These are phyloP conservation scores for Drosophila pseudoobscura DNA, from an alignment of 1,140 invertebrate species.

Conservation along the genomic window DNA sequence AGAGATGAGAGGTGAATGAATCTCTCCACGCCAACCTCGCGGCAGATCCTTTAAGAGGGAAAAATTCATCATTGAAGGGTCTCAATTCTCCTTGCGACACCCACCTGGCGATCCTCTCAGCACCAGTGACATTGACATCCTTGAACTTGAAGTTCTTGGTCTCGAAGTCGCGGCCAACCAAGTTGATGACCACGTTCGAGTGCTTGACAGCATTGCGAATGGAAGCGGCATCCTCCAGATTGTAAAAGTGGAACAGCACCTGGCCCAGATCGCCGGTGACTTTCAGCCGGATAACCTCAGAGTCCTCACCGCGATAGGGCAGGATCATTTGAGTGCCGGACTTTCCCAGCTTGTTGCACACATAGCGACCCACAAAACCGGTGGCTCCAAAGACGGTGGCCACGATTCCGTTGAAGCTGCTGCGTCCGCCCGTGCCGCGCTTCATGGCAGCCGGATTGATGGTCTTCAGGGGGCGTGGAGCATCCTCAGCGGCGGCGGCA, in stretches of 20 bases:
- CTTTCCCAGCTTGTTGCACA: slow-evolving; percentile 95
- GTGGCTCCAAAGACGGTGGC: slow-evolving; percentile 97
- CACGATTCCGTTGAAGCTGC: slow-evolving; percentile 97
- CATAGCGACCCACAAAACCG: slow-evolving; percentile 93
- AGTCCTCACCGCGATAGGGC: slow-evolving; percentile 95
- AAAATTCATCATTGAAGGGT: slow-evolving; percentile 67
- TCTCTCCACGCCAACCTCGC: slow-evolving; percentile 91
- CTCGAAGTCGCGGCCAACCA: slow-evolving; percentile 95
- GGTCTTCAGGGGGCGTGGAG: slow-evolving; percentile 71
- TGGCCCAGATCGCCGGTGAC: slow-evolving; percentile 97
- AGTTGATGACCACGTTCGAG: slow-evolving; percentile 98
- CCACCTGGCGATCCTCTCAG: slow-evolving; percentile 88
- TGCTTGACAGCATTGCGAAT: slow-evolving; percentile 94
- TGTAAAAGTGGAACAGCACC: slow-evolving; percentile 94
- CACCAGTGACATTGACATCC: slow-evolving; percentile 91
- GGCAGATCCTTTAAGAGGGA: slow-evolving; percentile 85
- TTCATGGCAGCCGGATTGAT: slow-evolving; percentile 87
- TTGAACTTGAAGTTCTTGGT: slow-evolving; percentile 94
- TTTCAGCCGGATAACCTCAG: slow-evolving; percentile 90
- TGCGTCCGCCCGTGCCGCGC: slow-evolving; percentile 95
- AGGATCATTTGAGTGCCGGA: slow-evolving; percentile 94
- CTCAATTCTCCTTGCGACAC: neutral
- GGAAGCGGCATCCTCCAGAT: slow-evolving; percentile 94
- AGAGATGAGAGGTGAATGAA: slow-evolving; percentile 94
- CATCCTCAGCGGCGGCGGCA: slow-evolving; percentile 63